Evolutionary conservation across 2,797 vertebrate species (phyloP).

Genomic region (Eremophila alpestris): DNA sequence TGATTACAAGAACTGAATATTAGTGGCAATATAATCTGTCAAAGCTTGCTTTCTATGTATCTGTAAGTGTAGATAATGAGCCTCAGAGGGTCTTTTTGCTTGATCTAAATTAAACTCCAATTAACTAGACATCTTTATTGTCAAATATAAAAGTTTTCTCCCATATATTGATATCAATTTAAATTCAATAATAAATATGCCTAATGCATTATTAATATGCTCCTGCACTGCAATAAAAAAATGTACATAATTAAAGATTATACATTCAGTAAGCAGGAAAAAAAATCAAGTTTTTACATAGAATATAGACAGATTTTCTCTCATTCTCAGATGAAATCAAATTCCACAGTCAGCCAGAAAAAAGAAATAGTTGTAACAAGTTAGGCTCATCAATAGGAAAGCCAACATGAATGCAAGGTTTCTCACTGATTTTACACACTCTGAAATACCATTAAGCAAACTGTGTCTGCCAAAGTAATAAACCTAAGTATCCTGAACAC

Average conservation of each 20-base stretch:
- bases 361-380: neutral
- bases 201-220: neutral
- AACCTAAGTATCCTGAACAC: conserved; percentile 11
- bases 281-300: neutral
- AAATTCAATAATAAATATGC: neutral
- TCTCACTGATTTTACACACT: neutral
- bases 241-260: neutral
- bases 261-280: neutral
- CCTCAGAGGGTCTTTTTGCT: neutral
- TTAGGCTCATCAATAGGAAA: neutral
- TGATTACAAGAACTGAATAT: neutral
- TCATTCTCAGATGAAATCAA: neutral
- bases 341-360: neutral
- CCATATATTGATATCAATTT: neutral
- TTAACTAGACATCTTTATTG: neutral
- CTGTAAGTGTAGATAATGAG: neutral
- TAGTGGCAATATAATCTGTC: neutral
- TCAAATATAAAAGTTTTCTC: neutral
- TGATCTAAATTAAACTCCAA: neutral
- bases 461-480: neutral
- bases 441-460: neutral
- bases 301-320: neutral
- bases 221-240: neutral
- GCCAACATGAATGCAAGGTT: neutral
- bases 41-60: neutral